Conservation (phyloP, 1,140 invertebrate genomes). For the Ganaspis sp. region DNA sequence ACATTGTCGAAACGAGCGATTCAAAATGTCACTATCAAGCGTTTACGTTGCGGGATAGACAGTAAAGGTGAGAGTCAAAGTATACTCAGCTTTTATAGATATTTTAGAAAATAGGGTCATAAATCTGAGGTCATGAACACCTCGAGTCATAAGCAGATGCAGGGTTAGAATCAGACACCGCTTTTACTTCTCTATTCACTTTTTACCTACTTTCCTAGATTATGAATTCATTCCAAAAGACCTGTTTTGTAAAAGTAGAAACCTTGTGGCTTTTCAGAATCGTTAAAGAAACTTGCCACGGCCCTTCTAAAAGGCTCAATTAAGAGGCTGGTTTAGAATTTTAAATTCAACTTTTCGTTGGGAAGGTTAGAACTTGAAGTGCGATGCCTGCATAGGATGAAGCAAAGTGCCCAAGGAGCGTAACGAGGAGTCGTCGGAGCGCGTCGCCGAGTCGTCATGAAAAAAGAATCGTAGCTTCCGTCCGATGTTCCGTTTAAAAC, state of each 20-base stretch:
- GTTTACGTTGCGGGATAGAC: slow-evolving; percentile 26
- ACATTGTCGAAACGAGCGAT: slow-evolving; percentile 10
- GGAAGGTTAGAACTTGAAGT: slow-evolving; percentile 7
- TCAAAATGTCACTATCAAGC: slow-evolving; percentile 26
- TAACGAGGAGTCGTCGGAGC: slow-evolving; percentile 48
- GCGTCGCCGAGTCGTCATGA: slow-evolving; percentile 41
- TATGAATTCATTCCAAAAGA: too few species aligned
- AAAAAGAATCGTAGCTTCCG: slow-evolving; percentile 52
- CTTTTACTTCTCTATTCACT: neutral
- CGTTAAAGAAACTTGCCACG: too few species aligned
- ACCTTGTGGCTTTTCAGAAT: too few species aligned
- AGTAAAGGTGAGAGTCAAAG: slow-evolving; percentile 15
- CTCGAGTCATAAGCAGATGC: neutral
- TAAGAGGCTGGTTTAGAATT: neutral
- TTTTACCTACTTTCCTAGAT: neutral
- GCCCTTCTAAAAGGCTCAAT: neutral
- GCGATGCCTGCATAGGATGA: slow-evolving; percentile 4
- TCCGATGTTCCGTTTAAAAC: slow-evolving; percentile 31
- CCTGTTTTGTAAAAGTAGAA: too few species aligned
- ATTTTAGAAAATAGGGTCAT: slow-evolving; percentile 15
- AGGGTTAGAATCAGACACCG: neutral
- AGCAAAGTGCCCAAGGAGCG: slow-evolving; percentile 45
- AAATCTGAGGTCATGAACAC: neutral
- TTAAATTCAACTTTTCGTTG: neutral
- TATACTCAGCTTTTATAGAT: neutral